A percentile compares a stretch with the other conserved stretches of the same genome.
Evolutionary conservation across 2,888 invertebrate species (phyloP).

Genomic region (Drosophila recens): DNA sequence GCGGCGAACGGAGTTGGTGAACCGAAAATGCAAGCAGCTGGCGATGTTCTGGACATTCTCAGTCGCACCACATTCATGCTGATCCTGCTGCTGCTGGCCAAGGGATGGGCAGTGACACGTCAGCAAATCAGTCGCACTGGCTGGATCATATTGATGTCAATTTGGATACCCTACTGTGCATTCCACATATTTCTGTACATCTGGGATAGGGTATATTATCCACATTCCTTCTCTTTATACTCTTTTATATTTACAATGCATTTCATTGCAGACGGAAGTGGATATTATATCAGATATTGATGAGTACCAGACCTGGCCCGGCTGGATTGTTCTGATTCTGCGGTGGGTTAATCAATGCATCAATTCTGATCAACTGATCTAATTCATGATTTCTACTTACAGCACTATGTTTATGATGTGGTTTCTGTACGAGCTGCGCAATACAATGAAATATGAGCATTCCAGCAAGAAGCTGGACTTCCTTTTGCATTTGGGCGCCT

Average conservation of each 20-base stretch:
- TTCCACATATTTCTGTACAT: slow-evolving; percentile 96
- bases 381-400: not conserved
- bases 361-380: not conserved
- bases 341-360: slow-evolving; percentile 80
- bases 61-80: slow-evolving; percentile 98
- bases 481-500: slow-evolving; percentile 97
- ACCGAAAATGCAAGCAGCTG: slow-evolving; percentile 92
- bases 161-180: slow-evolving; percentile 96
- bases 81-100: slow-evolving; percentile 94
- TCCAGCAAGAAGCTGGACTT: slow-evolving; percentile 95
- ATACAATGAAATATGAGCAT: slow-evolving; percentile 92
- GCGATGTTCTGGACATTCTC: slow-evolving; percentile 96
- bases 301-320: slow-evolving; percentile 99
- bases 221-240: not conserved
- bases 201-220: slow-evolving; percentile 94
- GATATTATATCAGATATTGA: slow-evolving; percentile 98
- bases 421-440: slow-evolving; percentile 91
- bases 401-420: slow-evolving; percentile 93
- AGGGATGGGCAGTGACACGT: slow-evolving; percentile 98
- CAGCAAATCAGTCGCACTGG: slow-evolving; percentile 95
- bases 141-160: slow-evolving; percentile 86
- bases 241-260: not conserved
- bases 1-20: slow-evolving; percentile 96
- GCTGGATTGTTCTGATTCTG: slow-evolving; percentile 96
- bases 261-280: slow-evolving; percentile 92